Conservation (phyloP, 2,797 vertebrate species). For the Okamejei kenojei region DNA sequence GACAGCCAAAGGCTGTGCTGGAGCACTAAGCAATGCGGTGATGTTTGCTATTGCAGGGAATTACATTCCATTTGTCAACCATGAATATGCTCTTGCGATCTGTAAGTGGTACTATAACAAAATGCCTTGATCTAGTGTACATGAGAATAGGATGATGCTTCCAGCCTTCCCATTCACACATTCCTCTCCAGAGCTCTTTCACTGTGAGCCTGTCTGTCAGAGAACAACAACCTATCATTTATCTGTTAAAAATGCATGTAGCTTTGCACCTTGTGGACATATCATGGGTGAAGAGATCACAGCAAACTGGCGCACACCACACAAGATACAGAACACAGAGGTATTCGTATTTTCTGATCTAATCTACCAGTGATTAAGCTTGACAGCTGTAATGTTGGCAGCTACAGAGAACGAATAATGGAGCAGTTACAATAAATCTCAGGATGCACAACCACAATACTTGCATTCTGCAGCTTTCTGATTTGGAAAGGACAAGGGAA, state of each 20-base stretch:
- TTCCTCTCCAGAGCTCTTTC: neutral
- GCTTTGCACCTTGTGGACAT: neutral
- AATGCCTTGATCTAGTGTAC: neutral
- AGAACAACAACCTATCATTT: neutral
- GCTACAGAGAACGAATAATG: neutral
- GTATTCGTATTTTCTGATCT: neutral
- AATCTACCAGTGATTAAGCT: conserved; percentile 15
- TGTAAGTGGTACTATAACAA: neutral
- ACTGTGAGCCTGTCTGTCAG: neutral
- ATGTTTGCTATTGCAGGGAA: neutral
- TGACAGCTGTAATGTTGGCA: conserved; percentile 31
- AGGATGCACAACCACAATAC: conserved; percentile 21
- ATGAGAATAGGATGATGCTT: neutral
- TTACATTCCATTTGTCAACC: neutral
- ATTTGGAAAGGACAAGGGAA: conserved; percentile 14
- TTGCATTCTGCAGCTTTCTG: neutral
- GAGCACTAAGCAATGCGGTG: no score
- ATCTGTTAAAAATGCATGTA: conserved; percentile 20
- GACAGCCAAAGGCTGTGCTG: no score
- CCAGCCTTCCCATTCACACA: neutral
- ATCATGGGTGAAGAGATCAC: conserved; percentile 29
- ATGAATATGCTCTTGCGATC: neutral
- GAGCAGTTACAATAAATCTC: conserved; percentile 29
- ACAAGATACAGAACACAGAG: neutral
- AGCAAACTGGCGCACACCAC: neutral